Base-by-base conservation (phyloP, 1,140 invertebrate genomes). In the Drosophila guanche region DNA sequence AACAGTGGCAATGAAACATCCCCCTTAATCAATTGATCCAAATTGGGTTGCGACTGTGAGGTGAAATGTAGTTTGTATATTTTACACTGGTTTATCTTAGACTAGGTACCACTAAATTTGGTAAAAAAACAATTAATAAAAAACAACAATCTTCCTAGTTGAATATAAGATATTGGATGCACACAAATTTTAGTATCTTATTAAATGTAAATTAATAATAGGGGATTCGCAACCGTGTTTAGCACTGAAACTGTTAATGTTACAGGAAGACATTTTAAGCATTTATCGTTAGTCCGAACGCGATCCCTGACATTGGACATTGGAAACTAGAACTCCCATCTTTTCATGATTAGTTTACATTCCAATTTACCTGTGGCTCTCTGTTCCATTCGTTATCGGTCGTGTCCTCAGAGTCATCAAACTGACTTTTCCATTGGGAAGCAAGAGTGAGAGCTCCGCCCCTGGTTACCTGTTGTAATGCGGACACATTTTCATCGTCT, bases 361-460 rank as follows among this genome's bases (percentile, higher is more conserved):
- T 22, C 8, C 12, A 16, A 79, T 51, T 66, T 79, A 90, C 89
- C 78, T 91, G 91, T 10, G 90, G 93, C 61, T 97, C 97, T 54
- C 95, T 95, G 90, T 97, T 97, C 96, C 96, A 97, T 90, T 98
- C 97, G 90, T 98, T 97, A 91, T 98, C 97, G 0, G 96, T 97
- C 7, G 95, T 95, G 84, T 97, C 96, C 75, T 98, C 97, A 0
- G 97, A 97, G 90, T 98, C 97, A 89, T 98, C 97, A 86, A 98
- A 98, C 86, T 98, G 97, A 2, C 96, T 97, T 89, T 98, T 98
- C 97, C 97, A 98, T 79, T 97, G 95, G 1, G 96, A 97, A 0
- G 96, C 97, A 8, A 98, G 90, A 0, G 97, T 98, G 3, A 97
- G 91, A 0, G 96, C 96, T 33, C 95, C 95, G 45, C 95, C 94